Conservation (phyloP, 2,888 invertebrate species). For the Nemapogon koenigi region DNA sequence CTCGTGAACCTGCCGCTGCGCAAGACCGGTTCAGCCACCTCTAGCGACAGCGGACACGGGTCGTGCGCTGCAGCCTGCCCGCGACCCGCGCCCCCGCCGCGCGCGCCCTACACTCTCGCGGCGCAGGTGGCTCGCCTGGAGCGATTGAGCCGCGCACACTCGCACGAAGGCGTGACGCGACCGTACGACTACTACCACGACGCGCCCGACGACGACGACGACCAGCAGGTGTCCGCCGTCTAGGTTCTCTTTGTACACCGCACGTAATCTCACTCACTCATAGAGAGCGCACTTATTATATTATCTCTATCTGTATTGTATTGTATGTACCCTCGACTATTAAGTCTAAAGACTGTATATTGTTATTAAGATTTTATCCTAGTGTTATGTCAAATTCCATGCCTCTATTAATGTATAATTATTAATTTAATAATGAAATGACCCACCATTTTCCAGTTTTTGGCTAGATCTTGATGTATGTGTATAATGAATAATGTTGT, state of each 20-base stretch:
- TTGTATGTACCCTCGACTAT: constrained; percentile 54
- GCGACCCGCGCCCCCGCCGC: constrained; percentile 73
- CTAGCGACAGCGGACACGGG: constrained; percentile 90
- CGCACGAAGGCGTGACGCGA: constrained; percentile 84
- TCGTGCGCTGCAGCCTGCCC: constrained; percentile 66
- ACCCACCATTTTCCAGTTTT: constrained; percentile 64
- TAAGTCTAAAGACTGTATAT: constrained; percentile 65
- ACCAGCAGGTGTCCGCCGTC: constrained; percentile 60
- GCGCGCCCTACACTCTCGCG: constrained; percentile 82
- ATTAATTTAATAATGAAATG: constrained; percentile 35
- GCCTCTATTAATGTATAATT: constrained; percentile 33
- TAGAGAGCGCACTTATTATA: constrained; percentile 52
- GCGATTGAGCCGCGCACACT: constrained; percentile 82
- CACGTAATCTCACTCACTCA: constrained; percentile 56
- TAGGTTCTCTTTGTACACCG: constrained; percentile 6
- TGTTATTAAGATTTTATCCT: constrained; percentile 47
- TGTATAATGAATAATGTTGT: constrained; percentile 36
- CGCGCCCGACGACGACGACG: constrained; percentile 56
- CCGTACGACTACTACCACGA: constrained; percentile 73
- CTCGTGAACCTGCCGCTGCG: constrained; percentile 88
- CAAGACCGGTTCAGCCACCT: constrained; percentile 91
- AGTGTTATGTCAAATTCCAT: constrained; percentile 61
- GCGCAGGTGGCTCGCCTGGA: constrained; percentile 86
- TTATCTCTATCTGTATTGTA: constrained; percentile 37
- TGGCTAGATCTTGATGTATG: constrained; percentile 56